A percentile compares a stretch with the other conserved stretches of the same genome.
phyloP scores from a whole-genome alignment of 1,140 invertebrate species.

The Drosophila ogumai region DNA sequence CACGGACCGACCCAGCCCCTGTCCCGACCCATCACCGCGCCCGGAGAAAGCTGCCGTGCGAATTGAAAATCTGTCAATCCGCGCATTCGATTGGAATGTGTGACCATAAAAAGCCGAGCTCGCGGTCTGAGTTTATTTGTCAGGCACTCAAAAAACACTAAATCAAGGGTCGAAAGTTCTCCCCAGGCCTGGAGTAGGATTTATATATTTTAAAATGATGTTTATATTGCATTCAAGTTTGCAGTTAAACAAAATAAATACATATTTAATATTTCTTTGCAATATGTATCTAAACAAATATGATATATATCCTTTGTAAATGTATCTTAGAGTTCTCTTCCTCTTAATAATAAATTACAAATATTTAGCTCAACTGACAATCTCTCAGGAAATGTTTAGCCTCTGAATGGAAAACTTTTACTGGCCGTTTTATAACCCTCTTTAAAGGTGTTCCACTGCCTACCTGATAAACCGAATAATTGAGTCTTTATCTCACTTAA shows the following conservation, averaged over 20 bases:
- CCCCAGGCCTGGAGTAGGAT: too few relatives aligned
- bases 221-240: too few relatives aligned
- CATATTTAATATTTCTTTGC: too few relatives aligned
- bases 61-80: slow-evolving; percentile 13
- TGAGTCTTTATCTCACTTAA: slow-evolving; percentile 16
- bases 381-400: neutral
- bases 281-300: neutral
- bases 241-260: too few relatives aligned
- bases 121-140: neutral
- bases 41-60: slow-evolving; percentile 50
- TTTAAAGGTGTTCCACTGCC: slow-evolving; percentile 4
- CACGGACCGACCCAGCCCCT: slow-evolving; percentile 30
- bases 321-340: slow-evolving; percentile 14
- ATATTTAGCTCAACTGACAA: neutral
- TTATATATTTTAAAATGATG: too few relatives aligned
- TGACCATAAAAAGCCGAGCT: neutral
- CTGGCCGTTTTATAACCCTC: neutral
- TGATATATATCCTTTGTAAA: neutral
- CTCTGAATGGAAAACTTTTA: slow-evolving; percentile 5
- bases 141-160: neutral
- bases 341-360: neutral
- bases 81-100: slow-evolving; percentile 2
- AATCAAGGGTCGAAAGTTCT: neutral
- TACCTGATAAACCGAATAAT: slow-evolving; percentile 24
- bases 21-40: slow-evolving; percentile 10